Percentiles rank a stretch among this genome's conserved stretches.
These are phyloP conservation scores for Orthonevra nobilis DNA, from an alignment of 2,888 invertebrate species.

Conservation along the genomic window DNA sequence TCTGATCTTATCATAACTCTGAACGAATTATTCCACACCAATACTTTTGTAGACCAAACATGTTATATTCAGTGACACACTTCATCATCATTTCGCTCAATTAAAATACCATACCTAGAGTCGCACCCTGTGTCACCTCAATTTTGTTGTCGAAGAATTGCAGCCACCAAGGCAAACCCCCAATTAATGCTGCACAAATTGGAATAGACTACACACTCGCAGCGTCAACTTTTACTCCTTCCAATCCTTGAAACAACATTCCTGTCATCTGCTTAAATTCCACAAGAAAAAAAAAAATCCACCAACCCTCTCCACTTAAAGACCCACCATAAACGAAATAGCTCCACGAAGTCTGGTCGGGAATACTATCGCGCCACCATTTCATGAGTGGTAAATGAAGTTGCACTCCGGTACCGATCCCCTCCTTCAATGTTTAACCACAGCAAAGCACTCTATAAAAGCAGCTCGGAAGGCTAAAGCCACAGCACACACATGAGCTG, in stretches of 20 bases:
- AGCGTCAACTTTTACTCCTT: conserved; percentile 56
- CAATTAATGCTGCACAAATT: conserved; percentile 43
- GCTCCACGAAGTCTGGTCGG: conserved; percentile 60
- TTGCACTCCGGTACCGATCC: conserved; percentile 33
- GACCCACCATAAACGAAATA: conserved; percentile 16
- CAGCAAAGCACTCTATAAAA: conserved; percentile 4
- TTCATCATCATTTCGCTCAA: no score
- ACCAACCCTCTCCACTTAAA: conserved; percentile 1
- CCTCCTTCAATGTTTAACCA: conserved; percentile 4
- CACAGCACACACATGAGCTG: conserved; percentile 16
- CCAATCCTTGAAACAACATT: conserved; percentile 42
- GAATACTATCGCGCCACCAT: not conserved
- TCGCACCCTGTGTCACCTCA: conserved; percentile 25
- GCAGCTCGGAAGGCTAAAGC: conserved; percentile 15
- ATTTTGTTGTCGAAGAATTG: not conserved
- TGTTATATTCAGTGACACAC: no score
- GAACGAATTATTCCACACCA: no score
- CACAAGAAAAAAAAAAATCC: conserved; percentile 18
- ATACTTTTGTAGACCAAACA: no score
- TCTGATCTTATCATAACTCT: no score
- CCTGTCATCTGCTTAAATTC: conserved; percentile 41
- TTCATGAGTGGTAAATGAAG: conserved; percentile 25
- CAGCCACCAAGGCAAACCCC: conserved; percentile 18
- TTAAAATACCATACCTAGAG: conserved; percentile 21
- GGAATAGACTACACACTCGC: no score